Evolutionary conservation across 2,888 invertebrate genomes (phyloP).

Genomic region (Tinea semifulvella): DNA sequence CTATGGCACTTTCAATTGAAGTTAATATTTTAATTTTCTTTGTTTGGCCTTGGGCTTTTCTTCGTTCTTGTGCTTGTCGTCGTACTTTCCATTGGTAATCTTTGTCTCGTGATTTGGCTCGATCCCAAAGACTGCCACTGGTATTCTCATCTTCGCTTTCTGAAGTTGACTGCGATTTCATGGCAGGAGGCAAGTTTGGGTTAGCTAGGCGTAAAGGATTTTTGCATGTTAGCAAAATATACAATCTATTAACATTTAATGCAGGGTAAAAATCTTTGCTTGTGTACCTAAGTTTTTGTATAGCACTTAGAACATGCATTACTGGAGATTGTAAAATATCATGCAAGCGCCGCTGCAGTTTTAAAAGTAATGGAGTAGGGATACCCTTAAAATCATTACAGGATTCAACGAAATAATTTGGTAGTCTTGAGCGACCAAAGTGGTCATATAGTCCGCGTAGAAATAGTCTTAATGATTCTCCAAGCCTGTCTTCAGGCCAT

Average conservation of each 20-base stretch:
- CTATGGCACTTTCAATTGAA: constrained; percentile 56
- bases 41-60: constrained; percentile 30
- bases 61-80: constrained; percentile 43
- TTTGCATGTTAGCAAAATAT: constrained; percentile 65
- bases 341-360: constrained; percentile 72
- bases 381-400: constrained; percentile 79
- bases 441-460: constrained; percentile 69
- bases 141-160: constrained; percentile 47
- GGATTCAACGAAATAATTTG: constrained; percentile 77
- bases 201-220: constrained; percentile 59
- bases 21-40: constrained; percentile 37
- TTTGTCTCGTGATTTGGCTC: constrained; percentile 57
- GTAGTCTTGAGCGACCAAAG: constrained; percentile 69
- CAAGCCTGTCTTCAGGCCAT: constrained; percentile 80
- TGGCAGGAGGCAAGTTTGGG: constrained; percentile 39
- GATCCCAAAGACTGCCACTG: constrained; percentile 42
- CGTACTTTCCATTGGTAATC: constrained; percentile 57
- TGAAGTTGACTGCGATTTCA: constrained; percentile 31
- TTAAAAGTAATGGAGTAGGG: constrained; percentile 68
- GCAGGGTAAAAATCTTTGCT: constrained; percentile 71
- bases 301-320: constrained; percentile 72
- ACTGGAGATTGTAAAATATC: constrained; percentile 77
- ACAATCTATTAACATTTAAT: constrained; percentile 67
- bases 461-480: constrained; percentile 71
- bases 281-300: constrained; percentile 73